Evolutionary conservation across 53 echinoderm and acorn worm genomes (phyloP).

Genomic region (Stichopus horrens): DNA sequence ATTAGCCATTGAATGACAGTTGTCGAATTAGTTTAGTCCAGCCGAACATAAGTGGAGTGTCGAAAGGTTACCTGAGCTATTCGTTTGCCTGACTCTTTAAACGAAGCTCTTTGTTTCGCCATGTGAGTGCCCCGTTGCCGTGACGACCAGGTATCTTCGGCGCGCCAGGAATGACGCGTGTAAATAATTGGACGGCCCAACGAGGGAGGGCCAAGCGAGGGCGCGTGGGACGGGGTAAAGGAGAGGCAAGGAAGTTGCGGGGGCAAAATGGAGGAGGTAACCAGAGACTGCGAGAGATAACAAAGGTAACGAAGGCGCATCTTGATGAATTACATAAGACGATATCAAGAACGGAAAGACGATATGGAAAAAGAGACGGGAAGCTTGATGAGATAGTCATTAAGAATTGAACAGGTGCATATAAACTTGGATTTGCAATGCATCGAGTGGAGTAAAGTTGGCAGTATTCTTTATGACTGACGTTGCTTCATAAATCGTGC

Average conservation of each 20-base stretch:
- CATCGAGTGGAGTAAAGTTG: no score
- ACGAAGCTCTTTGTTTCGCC: slow-evolving; percentile 38
- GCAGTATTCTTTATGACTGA: no score
- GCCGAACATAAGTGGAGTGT: slow-evolving; percentile 46
- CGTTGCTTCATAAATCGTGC: no score
- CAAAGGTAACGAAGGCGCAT: background rate
- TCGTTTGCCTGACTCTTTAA: slow-evolving; percentile 5
- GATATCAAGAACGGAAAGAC: background rate
- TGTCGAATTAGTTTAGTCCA: slow-evolving; percentile 38
- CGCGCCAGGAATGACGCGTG: slow-evolving; percentile 44
- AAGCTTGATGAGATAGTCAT: background rate
- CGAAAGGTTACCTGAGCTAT: slow-evolving; percentile 37
- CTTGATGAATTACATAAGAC: background rate
- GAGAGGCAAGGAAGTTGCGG: background rate
- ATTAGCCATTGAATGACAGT: slow-evolving; percentile 39
- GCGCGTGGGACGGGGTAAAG: slow-evolving; percentile 3
- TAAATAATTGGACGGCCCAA: slow-evolving; percentile 33
- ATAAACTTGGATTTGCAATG: background rate
- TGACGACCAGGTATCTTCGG: slow-evolving; percentile 34
- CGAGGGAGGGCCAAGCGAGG: slow-evolving; percentile 11
- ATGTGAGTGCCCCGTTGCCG: slow-evolving; percentile 34
- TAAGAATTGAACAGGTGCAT: slow-evolving; percentile 4
- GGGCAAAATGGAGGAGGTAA: background rate
- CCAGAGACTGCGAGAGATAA: background rate
- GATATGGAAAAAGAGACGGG: background rate